Base-by-base conservation (phyloP, 2,113 vertebrate genomes). In the Scomber colias region DNA sequence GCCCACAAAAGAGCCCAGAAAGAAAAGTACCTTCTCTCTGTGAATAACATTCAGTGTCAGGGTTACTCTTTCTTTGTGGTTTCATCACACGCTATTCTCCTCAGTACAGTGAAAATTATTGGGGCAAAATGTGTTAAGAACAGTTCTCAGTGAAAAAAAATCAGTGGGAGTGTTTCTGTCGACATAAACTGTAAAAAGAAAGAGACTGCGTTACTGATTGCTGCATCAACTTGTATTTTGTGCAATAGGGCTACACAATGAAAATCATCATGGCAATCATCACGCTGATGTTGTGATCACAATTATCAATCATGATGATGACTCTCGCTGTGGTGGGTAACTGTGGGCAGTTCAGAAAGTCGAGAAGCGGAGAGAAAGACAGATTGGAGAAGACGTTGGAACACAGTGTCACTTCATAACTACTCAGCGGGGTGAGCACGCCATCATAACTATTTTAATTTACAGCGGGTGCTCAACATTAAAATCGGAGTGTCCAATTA, bases 251-350 rank as follows among this genome's bases (percentile, higher is more conserved):
- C 27, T 50, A 44, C 3, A 21, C 54, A 71, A 60, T 78, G 56
- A 50, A 75, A 61, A 79, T 66, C 57, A 54, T 53, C 68, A 79
- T 27, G 24, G 24, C 24, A 27, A 27, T 64, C 54, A 64, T 65
- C 61, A 57, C 35, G 76, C 75, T 83, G 70, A 81, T 73, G 68
- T 49, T 85, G 79, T 72, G 79, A 79, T 57, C 72, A 49, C 67
- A 73, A 31, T 77, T 78, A 63, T 79, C 75, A 83, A 80, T 82
- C 64, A 51, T 75, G 53, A 71, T 79, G 71, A 77, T 69, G 65
- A 69, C 63, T 86, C 19, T 12, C 66, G 60, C 55, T 56, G 45
- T 81, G 71, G 45, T 12, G 12, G 21, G 13, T 65, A 65, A 65
- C 7, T 11, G 27, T 24, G 56, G 35, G 59, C 55, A 45, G 69